Evolutionary conservation across 2,797 vertebrate species (phyloP), one percentile per base, ranked within the genome.

Genomic region (Myotis pilosus): DNA sequence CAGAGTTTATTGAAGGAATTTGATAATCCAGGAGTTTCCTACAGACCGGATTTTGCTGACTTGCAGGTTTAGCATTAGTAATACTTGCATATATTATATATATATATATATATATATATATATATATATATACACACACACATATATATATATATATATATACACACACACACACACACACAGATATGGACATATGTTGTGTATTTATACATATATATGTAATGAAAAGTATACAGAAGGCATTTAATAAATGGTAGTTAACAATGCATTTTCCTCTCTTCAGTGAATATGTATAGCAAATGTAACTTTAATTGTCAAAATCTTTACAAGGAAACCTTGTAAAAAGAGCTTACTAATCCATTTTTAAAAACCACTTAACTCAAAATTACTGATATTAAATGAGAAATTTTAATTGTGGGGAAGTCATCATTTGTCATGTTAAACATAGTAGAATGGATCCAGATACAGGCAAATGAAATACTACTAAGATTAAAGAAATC

Each of bases 341-440:
- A 25, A 57, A 68, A 74, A n/a, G 25, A 81, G 4, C 20, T 78
- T 83, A 83, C n/a, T 68, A 62, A 86, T 44, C 9, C 13, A n/a
- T 72, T 62, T 55, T 33, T 60, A 23, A 87, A 75, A 79, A 25
- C 30, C 9, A 19, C 82, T 82, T 87, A 68, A 28, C 30, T 94
- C 47, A 87, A 87, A 91, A 60, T 82, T 82, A 74, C 25, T 91
- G n/a, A 66, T 87, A 57, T 9, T 82, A 75, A 91, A 87, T 15
- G 75, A 57, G 20, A 11, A 8, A 66, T 15, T 83, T 89, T 57
- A 80, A 47, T 79, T 80, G 62, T 80, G 74, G 47, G 72, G 51
- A 36, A 23, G 12, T 79, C 17, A 62, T 10, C 12, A 44, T 11
- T 23, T 88, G 20, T 47, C 36, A 22, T 60, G 33, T 88, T 71